Percentiles rank a stretch among this genome's conserved stretches.
phyloP scores from a whole-genome alignment of 1,140 invertebrate species.

The Gryon sp. region DNA sequence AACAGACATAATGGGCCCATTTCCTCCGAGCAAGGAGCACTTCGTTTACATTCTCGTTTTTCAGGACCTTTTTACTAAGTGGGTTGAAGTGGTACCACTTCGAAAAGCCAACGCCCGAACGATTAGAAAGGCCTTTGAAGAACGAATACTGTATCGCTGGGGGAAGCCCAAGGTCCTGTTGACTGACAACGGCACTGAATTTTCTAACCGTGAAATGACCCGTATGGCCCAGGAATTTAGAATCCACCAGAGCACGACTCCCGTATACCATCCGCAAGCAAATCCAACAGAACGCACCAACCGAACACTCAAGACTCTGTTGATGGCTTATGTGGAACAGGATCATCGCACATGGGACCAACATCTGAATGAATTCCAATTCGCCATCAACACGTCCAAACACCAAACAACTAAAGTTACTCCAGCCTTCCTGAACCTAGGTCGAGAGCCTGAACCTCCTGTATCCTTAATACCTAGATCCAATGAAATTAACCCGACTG shows the following conservation, averaged over 20 bases:
- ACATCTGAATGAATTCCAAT: constrained; percentile 64
- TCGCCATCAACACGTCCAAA: constrained; percentile 9
- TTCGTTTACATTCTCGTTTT: not conserved
- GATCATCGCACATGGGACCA: constrained; percentile 73
- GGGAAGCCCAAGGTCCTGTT: not conserved
- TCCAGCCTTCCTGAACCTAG: constrained; percentile 24
- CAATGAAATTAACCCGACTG: not conserved
- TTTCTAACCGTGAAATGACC: not conserved
- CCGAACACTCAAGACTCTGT: constrained; percentile 69
- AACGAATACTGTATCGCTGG: not conserved
- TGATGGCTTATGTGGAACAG: constrained; percentile 66
- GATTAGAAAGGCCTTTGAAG: not conserved
- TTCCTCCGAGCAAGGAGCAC: not conserved
- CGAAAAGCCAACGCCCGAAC: not conserved
- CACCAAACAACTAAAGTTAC: not conserved
- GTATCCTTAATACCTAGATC: not conserved
- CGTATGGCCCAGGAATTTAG: constrained; percentile 3
- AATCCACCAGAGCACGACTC: constrained; percentile 60
- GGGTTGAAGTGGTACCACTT: not conserved
- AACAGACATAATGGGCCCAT: not conserved
- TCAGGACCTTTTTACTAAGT: not conserved
- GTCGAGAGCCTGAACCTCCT: not conserved
- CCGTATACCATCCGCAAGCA: constrained; percentile 72
- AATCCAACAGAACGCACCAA: constrained; percentile 75
- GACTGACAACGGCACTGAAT: not conserved